Base-by-base conservation (phyloP, 64 coral and sea anemone species). In the Platygyra sinensis region DNA sequence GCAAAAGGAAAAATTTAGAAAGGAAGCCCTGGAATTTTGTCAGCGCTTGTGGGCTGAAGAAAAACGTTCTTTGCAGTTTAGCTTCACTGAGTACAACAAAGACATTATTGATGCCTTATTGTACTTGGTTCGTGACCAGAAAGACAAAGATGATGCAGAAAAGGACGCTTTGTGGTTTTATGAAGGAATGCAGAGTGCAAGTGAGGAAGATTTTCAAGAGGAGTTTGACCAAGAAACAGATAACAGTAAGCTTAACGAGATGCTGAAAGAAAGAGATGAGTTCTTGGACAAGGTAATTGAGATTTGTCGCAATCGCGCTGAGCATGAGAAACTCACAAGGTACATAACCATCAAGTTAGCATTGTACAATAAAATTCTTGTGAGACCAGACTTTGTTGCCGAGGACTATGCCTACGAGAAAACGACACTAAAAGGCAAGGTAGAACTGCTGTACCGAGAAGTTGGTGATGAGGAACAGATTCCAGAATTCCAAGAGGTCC, bases 131-230 rank as follows among this genome's bases (percentile, higher is more conserved):
- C 3, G 14, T 7, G 15, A 33, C 33, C 1, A 55, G 24, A 2
- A 28, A 81, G 57, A 81, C 57, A 30, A 61, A 29, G 59, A 39
- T 20, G 30, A 81, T 33, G 22, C 61, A 14, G 54, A 62, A 29
- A 61, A 17, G 2, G 78, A 84, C 15, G 81, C 81, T 15, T 62
- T 84, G 49, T 84, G 32, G 61, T 84, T 84, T 27, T 84, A 84
- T 39, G 62, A 84, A 24, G 62, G 81, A 2, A 39, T n/a, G n/a
- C n/a, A n/a, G n/a, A n/a, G n/a, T n/a, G n/a, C n/a, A n/a, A n/a
- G n/a, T n/a, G n/a, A n/a, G n/a, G n/a, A n/a, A n/a, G n/a, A n/a
- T n/a, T n/a, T n/a, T n/a, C n/a, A n/a, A n/a, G n/a, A n/a, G n/a
- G n/a, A n/a, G n/a, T n/a, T n/a, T n/a, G n/a, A n/a, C n/a, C n/a